Evolutionary conservation across 1,140 invertebrate species (phyloP), one percentile per base, ranked within the genome.

Genomic region (Zaprionus vittiger): DNA sequence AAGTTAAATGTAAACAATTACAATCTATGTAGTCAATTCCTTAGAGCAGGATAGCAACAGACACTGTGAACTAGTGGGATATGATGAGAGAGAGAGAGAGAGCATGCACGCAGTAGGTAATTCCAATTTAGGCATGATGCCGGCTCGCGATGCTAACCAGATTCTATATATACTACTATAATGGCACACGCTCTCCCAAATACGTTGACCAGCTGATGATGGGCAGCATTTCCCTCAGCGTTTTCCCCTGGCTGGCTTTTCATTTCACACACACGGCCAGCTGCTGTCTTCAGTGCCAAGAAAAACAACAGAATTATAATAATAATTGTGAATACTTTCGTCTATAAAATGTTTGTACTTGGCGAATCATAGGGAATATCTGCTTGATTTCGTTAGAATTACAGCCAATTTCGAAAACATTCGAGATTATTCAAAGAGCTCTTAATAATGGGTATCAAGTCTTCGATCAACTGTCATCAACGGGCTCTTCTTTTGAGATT

Each of bases 61-160:
- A n/a, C 4, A 22, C 60, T 14, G n/a, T 14, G 22, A 12, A 11
- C 14, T 12, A 28, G n/a, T 12, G 31, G 20, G 14, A 69, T n/a
- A 26, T 14, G 15, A 2, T 28, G 6, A 4, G 24, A 24, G 24
- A 38, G 49, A 12, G 49, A 49, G 7, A 7, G 22, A 54, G 22
- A 66, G 34, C 0, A 1, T 2, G n/a, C 17, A 6, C 24, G 31
- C 14, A 31, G 24, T 12, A 65, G 55, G 72, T 70, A 83, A 80
- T 79, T 79, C 83, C 83, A 86, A 87, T 86, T 86, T 83, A 86
- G 83, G 83, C 67, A 79, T 77, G 80, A 74, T 67, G 57, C 70
- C 55, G 41, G 38, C 38, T 47, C 7, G 6, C 41, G 24, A 59
- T 77, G 7, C 34, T 52, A 24, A 7, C 28, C 67, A 52, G 60